Percentiles rank a stretch among this genome's conserved stretches.
Evolutionary conservation across 2,888 invertebrate species (phyloP).

Genomic region (Volucella zonaria): DNA sequence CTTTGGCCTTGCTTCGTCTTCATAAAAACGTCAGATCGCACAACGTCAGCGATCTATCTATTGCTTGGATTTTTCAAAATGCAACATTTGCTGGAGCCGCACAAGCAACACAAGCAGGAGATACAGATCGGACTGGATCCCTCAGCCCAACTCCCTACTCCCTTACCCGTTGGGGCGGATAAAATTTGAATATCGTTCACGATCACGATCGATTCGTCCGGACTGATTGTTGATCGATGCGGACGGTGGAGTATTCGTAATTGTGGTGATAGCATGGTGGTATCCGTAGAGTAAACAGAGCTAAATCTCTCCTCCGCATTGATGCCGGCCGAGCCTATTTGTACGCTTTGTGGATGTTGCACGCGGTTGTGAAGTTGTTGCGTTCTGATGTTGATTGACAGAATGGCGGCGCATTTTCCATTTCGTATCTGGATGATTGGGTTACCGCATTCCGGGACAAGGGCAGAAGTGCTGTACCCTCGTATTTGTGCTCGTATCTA

Average conservation of each 20-base stretch:
- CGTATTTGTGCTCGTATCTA: neutral
- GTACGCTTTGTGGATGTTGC: constrained; percentile 40
- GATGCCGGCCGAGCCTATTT: constrained; percentile 42
- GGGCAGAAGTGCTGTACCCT: constrained; percentile 45
- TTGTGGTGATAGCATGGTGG: neutral
- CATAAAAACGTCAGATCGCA: constrained; percentile 59
- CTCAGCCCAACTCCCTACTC: neutral
- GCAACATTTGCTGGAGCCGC: constrained; percentile 35
- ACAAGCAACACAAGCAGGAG: constrained; percentile 2
- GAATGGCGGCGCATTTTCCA: constrained; percentile 71
- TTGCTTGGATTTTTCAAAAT: neutral
- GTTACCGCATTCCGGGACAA: constrained; percentile 71
- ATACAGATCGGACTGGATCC: too few species aligned
- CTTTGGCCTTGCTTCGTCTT: constrained; percentile 6
- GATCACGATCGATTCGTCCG: constrained; percentile 51
- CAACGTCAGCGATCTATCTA: constrained; percentile 51
- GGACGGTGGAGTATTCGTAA: neutral
- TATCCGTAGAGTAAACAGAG: neutral
- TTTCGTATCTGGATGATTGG: constrained; percentile 69
- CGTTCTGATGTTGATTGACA: constrained; percentile 69
- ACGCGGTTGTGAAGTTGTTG: constrained; percentile 22
- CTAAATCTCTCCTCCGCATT: constrained; percentile 11
- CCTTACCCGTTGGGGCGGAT: constrained; percentile 29
- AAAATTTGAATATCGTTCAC: constrained; percentile 60
- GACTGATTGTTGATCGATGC: constrained; percentile 1